Base-by-base conservation (phyloP, 2,888 invertebrate species). In the Parelbella ahira region DNA sequence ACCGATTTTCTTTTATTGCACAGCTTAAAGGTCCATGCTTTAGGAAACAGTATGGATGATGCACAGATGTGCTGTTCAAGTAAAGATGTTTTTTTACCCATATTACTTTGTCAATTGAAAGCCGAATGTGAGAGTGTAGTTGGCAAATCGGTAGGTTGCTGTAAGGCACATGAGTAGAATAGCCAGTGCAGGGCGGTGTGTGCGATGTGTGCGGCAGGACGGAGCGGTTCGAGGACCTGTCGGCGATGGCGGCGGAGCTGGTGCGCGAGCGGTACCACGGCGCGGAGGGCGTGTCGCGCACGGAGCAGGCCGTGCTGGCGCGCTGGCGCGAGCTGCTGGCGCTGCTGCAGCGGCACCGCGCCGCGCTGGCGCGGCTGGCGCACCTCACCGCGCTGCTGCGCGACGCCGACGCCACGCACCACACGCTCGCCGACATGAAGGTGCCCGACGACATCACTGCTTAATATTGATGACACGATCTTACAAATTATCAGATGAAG, bases 221-320 rank as follows among this genome's bases (percentile, higher is more conserved):
- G 63, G 98, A 98, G 70, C 91, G 99, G 4, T 98, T 99, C 71
- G 94, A 96, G 57, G 96, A 97, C 76, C 89, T 99, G 28, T 95
- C 95, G 0, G 93, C 94, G 37, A 97, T 99, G 96, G 96, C 97
- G 1, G 93, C 93, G 33, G 98, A 99, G 68, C 88, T 99, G 37
- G 94, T 95, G 12, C 89, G 91, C 19, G 98, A 98, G 84, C 93
- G 94, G 54, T 99, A 98, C 81, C 95, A 97, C 69, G 95, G 95
- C 20, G 92, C 94, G 11, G 96, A 95, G 47, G 90, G 92, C 0
- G 96, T 99, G 1, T 74, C 76, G 0, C 58, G 78, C 23, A 90
- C 93, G 0, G 93, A 93, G 58, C 89, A 91, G 41, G 92, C 96
- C 47, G 97, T 98, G 18, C 89, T 96, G 66, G 88, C 90, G 38